Conservation (phyloP, 30 jellyfish, hydroid and myxozoan genomes). For the Nemopilema nomurai region DNA sequence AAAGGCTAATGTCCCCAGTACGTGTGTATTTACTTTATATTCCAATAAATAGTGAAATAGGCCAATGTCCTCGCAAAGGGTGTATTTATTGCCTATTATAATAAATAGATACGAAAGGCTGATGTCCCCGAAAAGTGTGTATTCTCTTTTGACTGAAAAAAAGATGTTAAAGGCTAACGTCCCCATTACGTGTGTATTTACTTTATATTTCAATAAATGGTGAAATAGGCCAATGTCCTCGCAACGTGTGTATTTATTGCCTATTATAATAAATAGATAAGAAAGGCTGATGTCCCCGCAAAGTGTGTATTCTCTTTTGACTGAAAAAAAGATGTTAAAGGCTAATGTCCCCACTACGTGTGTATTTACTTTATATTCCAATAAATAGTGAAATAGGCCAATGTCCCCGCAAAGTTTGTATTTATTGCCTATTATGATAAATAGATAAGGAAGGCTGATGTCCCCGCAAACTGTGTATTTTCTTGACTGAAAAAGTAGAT, state of each 20-base stretch:
- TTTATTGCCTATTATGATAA: background rate
- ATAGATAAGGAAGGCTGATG: background rate
- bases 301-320: background rate
- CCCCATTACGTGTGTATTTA: background rate
- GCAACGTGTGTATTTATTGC: background rate
- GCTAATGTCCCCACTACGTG: background rate
- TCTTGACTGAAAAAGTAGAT: background rate
- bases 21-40: background rate
- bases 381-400: background rate
- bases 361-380: background rate
- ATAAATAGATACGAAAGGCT: background rate
- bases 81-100: background rate
- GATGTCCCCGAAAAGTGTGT: background rate
- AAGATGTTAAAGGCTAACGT: background rate
- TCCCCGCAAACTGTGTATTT: background rate
- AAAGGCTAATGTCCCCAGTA: background rate
- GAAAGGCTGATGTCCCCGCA: background rate
- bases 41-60: background rate
- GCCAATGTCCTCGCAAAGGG: background rate
- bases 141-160: background rate
- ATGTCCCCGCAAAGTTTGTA: background rate
- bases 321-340: background rate
- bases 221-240: background rate
- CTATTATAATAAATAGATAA: background rate
- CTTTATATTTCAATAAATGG: background rate